A percentile compares a stretch with the other conserved stretches of the same genome.
Conservation (phyloP, 2,797 vertebrate genomes). For the Cossypha caffra region DNA sequence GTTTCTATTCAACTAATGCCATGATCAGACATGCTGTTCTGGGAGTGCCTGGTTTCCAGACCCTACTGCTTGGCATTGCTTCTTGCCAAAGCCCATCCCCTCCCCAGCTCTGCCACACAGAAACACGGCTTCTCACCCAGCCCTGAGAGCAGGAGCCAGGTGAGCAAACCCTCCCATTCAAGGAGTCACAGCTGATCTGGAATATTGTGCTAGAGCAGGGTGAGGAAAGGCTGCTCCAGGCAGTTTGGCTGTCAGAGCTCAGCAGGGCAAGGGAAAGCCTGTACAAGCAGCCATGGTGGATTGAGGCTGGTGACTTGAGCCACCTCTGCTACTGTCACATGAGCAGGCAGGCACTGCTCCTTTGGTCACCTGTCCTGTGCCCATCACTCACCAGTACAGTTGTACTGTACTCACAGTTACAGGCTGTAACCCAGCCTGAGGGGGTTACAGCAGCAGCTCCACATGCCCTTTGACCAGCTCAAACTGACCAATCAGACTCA, state of each 20-base stretch:
- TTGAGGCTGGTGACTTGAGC: background rate
- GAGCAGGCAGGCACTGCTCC: background rate
- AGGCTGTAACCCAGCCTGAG: background rate
- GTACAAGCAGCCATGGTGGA: background rate
- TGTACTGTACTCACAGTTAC: too few species aligned
- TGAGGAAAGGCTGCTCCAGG: background rate
- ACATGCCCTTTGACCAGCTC: background rate
- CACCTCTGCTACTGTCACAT: background rate
- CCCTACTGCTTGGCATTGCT: background rate
- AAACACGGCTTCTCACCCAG: background rate
- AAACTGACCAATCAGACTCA: background rate
- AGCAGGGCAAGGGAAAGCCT: background rate
- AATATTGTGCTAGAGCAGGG: background rate
- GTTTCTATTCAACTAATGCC: background rate
- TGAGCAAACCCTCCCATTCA: background rate
- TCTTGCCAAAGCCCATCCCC: background rate
- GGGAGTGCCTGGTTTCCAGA: background rate
- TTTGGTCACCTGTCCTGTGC: background rate
- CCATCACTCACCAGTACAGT: background rate
- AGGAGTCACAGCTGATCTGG: background rate
- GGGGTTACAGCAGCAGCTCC: background rate
- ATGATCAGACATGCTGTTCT: background rate
- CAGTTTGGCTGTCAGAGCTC: background rate
- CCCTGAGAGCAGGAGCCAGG: background rate
- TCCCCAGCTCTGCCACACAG: background rate